Percentiles rank a stretch among this genome's conserved stretches.
These are phyloP conservation scores for Atrina japonica DNA, from an alignment of 2,888 invertebrate genomes.

Conservation along the genomic window DNA sequence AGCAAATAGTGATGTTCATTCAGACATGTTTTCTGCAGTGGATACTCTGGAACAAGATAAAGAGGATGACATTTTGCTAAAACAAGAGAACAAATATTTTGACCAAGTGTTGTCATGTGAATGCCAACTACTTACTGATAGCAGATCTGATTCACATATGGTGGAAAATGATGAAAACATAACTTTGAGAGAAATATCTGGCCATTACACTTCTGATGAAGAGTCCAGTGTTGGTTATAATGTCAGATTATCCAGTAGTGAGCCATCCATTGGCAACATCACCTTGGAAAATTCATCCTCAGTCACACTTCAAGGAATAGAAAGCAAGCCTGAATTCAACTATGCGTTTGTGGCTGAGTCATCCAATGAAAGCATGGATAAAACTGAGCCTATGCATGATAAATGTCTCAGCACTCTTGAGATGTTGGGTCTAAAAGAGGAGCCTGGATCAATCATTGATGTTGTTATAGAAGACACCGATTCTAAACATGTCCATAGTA, in stretches of 20 bases:
- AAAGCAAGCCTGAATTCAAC: slow-evolving; percentile 44
- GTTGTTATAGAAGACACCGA: slow-evolving; percentile 31
- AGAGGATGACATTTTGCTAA: too few species aligned
- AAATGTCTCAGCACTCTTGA: neutral
- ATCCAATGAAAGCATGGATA: neutral
- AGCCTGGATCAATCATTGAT: slow-evolving; percentile 1
- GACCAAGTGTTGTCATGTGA: too few species aligned
- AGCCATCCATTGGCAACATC: slow-evolving; percentile 22
- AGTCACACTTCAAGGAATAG: neutral
- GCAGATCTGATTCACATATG: too few species aligned
- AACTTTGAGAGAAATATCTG: neutral
- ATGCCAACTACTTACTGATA: too few species aligned
- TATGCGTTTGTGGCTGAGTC: slow-evolving; percentile 50
- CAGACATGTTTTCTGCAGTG: too few species aligned
- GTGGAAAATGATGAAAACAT: neutral
- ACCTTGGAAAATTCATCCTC: neutral
- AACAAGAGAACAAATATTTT: too few species aligned
- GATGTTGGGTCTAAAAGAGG: too few species aligned
- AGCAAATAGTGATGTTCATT: neutral
- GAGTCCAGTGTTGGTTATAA: slow-evolving; percentile 1
- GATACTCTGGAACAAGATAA: too few species aligned
- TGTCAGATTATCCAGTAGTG: slow-evolving; percentile 31
- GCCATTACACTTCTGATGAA: neutral
- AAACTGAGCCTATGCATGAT: neutral
- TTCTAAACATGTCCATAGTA: neutral